These are phyloP conservation scores for Piscicola geometra DNA, from an alignment of 2,888 invertebrate genomes.

Conservation along the genomic window DNA sequence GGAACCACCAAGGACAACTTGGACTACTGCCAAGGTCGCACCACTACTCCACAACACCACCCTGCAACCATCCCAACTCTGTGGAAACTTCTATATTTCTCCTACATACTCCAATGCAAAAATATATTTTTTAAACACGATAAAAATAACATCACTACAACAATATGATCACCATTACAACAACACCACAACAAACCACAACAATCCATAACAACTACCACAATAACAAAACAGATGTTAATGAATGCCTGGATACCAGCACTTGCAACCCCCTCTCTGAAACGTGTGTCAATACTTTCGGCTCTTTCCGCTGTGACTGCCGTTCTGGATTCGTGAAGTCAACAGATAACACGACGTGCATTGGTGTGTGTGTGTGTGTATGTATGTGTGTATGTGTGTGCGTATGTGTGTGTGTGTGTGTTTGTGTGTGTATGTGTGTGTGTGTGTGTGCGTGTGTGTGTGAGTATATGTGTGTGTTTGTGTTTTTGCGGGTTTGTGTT, in stretches of 20 bases:
- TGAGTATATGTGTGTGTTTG: too few species aligned
- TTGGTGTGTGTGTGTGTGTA: too few species aligned
- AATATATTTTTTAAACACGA: too few species aligned
- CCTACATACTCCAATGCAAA: too few species aligned
- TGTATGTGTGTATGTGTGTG: too few species aligned
- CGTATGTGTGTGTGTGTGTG: too few species aligned
- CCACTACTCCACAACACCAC: neutral
- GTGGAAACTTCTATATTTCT: neutral
- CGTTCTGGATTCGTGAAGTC: neutral
- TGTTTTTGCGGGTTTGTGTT: too few species aligned
- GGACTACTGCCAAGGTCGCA: neutral
- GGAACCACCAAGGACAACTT: neutral
- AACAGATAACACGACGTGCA: neutral
- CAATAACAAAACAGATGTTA: neutral
- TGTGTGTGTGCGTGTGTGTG: too few species aligned
- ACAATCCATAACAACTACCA: neutral
- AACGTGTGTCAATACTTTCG: neutral
- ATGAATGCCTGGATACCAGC: neutral
- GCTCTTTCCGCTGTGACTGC: slow-evolving; percentile 14
- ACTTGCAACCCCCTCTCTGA: neutral
- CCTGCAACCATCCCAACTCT: neutral
- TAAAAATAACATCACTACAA: too few species aligned
- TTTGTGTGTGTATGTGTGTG: too few species aligned
- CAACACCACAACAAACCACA: too few species aligned
- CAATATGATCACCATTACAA: too few species aligned